Base-by-base conservation (phyloP, 1,140 invertebrate genomes). In the Ridgeia piscesae region DNA sequence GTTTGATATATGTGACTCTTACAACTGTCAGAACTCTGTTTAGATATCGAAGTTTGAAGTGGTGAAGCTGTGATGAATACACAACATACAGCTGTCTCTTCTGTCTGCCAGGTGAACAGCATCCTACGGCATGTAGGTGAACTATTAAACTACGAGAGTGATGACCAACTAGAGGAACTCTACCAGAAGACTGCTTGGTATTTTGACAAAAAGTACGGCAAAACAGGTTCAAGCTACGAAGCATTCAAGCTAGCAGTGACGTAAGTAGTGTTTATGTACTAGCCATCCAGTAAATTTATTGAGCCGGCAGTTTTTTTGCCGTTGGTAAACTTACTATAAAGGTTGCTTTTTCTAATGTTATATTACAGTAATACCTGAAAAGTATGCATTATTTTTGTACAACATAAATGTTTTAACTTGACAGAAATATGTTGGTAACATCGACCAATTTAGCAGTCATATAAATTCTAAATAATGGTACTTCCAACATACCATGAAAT, bases 181-280 rank as follows among this genome's bases (percentile, higher is more conserved):
- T 99, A 99, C 96, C 97, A 98, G 94, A 99, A 99, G 95, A 99
- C 99, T n/a, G 99, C 99, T 0, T 99, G 99, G 99, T 97, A 98
- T 95, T 99, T 99, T 96, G 99, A 99, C 96, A 98, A 98, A 94
- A 99, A 99, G 96, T 98, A 98, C 95, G 99, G 99, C 95, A 99
- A 99, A 95, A 98, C 98, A 95, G 98, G 98, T 34, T 98, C 98
- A 88, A 98, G 99, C 90, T 99, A 99, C 96, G 99, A 99, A 96
- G 98, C 98, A 94, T 99, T 99, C 95, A 99, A 99, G 96, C 98
- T 99, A 96, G 98, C 99, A 94, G 99, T 99, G 91, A 97, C 98
- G 98, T 99, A 97, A 97, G 98, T 96, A 48, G 34, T 91, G 91
- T 91, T 77, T 31, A 88, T 91, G n/a, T n/a, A 42, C 4, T 11